Evolutionary conservation across 2,888 invertebrate species (phyloP).

Genomic region (Amphipoea oculea): DNA sequence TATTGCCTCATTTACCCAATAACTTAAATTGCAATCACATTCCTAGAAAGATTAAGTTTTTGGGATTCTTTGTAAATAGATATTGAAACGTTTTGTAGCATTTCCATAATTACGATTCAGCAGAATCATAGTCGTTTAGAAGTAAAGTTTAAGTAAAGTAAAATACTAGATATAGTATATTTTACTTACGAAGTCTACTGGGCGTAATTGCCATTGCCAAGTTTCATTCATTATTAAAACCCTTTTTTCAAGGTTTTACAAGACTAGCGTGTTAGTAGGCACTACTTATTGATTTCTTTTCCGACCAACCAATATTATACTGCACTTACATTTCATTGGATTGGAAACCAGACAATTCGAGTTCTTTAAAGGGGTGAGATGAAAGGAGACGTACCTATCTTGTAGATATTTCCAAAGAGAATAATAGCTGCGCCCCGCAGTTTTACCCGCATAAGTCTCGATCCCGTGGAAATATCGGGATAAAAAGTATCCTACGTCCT

Average conservation of each 20-base stretch:
- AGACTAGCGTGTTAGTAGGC: not conserved
- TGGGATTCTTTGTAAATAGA: not conserved
- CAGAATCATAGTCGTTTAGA: not conserved
- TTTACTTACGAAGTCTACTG: not conserved
- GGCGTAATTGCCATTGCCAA: not conserved
- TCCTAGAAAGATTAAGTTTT: not conserved
- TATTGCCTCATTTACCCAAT: constrained; percentile 10
- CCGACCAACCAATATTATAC: not conserved
- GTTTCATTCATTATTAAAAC: constrained; percentile 13
- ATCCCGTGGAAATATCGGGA: not conserved
- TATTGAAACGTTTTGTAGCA: not conserved
- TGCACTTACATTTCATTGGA: not conserved
- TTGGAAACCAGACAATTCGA: not conserved
- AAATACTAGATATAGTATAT: not conserved
- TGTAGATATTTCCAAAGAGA: not conserved
- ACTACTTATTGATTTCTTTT: constrained; percentile 20
- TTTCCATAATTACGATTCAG: not conserved
- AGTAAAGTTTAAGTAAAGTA: not conserved
- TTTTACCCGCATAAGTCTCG: not conserved
- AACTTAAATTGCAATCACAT: constrained; percentile 13
- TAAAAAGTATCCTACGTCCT: not conserved
- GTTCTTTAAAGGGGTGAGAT: not conserved
- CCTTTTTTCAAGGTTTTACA: constrained; percentile 30
- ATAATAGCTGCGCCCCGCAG: no score
- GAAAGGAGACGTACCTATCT: not conserved